A percentile compares a stretch with the other conserved stretches of the same genome.
Evolutionary conservation across 2,113 vertebrate genomes (phyloP).

Genomic region (Dicaeum eximium): DNA sequence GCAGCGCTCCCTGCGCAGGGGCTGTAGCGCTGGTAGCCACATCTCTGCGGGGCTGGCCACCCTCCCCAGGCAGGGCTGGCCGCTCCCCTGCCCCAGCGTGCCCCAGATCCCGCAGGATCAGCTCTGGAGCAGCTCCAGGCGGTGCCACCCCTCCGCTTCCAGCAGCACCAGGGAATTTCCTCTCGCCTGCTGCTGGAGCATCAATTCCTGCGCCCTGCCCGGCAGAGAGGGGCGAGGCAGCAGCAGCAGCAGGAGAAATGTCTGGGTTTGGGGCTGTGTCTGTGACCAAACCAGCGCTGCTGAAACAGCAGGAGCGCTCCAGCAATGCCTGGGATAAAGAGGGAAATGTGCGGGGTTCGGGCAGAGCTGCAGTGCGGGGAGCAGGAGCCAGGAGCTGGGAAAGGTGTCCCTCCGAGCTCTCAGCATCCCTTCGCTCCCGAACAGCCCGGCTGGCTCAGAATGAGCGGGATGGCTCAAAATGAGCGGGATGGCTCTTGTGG

Average conservation of each 20-base stretch:
- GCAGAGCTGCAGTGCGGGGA: background rate
- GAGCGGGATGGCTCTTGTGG: too few species aligned
- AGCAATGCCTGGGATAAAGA: background rate
- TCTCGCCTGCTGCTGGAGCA: background rate
- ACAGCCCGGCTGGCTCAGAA: too few species aligned
- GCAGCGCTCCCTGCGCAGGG: background rate
- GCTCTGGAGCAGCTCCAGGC: background rate
- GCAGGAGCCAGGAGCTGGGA: background rate
- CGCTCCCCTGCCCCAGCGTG: too few species aligned
- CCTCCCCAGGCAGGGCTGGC: background rate
- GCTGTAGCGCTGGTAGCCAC: background rate
- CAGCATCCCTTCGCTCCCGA: too few species aligned
- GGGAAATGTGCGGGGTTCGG: background rate
- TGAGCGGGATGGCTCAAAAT: too few species aligned
- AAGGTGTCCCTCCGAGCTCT: too few species aligned
- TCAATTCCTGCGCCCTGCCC: background rate
- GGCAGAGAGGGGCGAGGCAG: accelerated
- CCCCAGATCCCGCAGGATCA: too few species aligned
- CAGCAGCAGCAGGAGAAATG: background rate
- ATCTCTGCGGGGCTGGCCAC: background rate
- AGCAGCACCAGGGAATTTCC: background rate
- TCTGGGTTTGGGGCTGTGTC: background rate
- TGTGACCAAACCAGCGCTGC: background rate
- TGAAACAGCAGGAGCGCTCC: background rate
- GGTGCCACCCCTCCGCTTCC: background rate